A percentile compares a stretch with the other conserved stretches of the same genome.
These are phyloP conservation scores for Podarcis lilfordi DNA, from an alignment of 2,797 vertebrate genomes.

Conservation along the genomic window DNA sequence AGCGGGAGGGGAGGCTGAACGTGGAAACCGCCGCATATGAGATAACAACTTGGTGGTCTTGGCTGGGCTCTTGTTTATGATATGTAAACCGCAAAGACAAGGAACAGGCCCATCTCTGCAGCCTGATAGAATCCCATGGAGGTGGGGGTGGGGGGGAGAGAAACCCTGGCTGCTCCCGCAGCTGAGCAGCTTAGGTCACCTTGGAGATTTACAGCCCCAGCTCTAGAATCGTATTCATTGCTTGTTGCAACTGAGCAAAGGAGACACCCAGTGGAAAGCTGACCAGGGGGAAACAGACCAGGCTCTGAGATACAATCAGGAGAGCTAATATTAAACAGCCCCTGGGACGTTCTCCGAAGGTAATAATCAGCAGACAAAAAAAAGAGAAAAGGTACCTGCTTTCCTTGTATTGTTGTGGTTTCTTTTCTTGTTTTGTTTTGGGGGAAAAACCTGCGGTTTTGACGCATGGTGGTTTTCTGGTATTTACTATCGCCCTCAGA, in stretches of 20 bases:
- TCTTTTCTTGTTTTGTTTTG: background rate
- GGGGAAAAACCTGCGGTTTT: background rate
- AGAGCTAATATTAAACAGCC: slow-evolving; percentile 72
- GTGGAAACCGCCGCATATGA: slow-evolving; percentile 83
- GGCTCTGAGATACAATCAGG: slow-evolving; percentile 63
- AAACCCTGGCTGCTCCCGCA: slow-evolving; percentile 50
- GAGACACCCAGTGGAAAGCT: slow-evolving; percentile 54
- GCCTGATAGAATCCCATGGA: slow-evolving; percentile 62
- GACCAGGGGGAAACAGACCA: slow-evolving; percentile 57
- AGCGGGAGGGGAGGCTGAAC: slow-evolving; percentile 54
- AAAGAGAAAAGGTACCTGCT: slow-evolving; percentile 49
- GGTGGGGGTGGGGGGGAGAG: background rate
- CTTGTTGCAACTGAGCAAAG: slow-evolving; percentile 50
- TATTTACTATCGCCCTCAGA: too few relatives aligned
- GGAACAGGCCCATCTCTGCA: slow-evolving; percentile 82
- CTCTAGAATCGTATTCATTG: slow-evolving; percentile 57
- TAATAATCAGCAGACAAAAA: slow-evolving; percentile 42
- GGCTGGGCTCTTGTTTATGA: slow-evolving; percentile 84
- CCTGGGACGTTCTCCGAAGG: slow-evolving; percentile 26
- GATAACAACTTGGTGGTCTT: slow-evolving; percentile 87
- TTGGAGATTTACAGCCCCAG: slow-evolving; percentile 64
- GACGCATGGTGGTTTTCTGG: background rate
- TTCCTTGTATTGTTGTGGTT: slow-evolving; percentile 43
- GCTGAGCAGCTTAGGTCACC: slow-evolving; percentile 70
- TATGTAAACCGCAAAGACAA: slow-evolving; percentile 81